Base-by-base conservation (phyloP, 2,888 invertebrate species). In the Tipula lateralis region DNA sequence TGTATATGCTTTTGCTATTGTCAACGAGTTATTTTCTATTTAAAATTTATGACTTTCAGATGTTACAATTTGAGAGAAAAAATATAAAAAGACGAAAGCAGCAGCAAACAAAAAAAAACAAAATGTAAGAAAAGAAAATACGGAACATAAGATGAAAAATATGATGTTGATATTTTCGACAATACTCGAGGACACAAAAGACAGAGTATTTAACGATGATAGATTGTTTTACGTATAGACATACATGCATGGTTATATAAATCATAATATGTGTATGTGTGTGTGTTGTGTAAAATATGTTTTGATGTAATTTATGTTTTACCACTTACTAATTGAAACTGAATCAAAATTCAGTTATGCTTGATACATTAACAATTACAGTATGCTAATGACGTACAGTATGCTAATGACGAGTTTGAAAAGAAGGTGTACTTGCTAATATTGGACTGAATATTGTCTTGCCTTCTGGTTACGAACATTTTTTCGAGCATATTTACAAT, bases 1-100 rank as follows among this genome's bases (percentile, higher is more conserved):
- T n/a, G 6, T 50, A 24, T 66, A 24, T 66, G 66, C 66, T 66
- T 66, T 66, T 66, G 24, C 66, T 66, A 66, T 66, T 66, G 66
- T 66, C 66, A 66, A 66, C 66, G 66, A 66, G 66, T 66, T 66
- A 66, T 66, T 66, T 66, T 66, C 66, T 66, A 66, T 66, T 66
- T 66, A 66, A 66, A 66, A 66, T 66, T 66, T 66, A 66, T 66
- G 66, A 66, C 66, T 66, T 66, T 66, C 66, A 66, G 66, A 66
- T 66, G 66, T 66, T 66, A 66, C 66, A 66, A 66, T 66, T 66
- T 66, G 24, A 66, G 66, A 24, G 24, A n/a, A 50, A 66, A 66
- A 24, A 66, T 7, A 66, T 9, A 66, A 12, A 66, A 50, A 50
- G 5, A 24, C 9, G 24, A 24, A 66, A 24, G n/a, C n/a, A n/a